Evolutionary conservation across 2,888 invertebrate species (phyloP), one percentile per base, ranked within the genome.

Genomic region (Pantelozetes paolii): DNA sequence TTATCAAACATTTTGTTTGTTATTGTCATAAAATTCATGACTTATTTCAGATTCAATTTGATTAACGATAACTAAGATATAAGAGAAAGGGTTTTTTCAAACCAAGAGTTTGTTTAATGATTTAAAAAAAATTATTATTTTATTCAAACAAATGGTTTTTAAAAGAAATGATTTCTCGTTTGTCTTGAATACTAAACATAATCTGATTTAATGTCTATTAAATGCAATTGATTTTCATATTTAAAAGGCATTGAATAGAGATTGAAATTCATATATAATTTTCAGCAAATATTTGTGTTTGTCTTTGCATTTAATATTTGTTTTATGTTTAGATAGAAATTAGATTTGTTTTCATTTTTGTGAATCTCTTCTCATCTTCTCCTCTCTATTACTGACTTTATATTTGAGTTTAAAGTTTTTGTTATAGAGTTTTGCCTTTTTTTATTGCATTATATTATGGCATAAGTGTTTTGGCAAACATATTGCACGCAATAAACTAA

Each of bases 381-480:
- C 54, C 15, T 20, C 54, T 54, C 50, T 50, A 50, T 50, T 50
- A 50, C 6, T 20, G 11, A 54, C 54, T 54, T 15, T 50, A 50
- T 45, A 20, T 50, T 26, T 54, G 23, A 18, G 54, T 54, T 54
- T 54, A 23, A 54, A 54, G 26, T 54, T 54, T 54, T 54, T 50
- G 26, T 11, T 54, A 54, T 54, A 6, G n/a, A 50, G 45, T 45
- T 50, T 20, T 50, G n/a, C 50, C n/a, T n/a, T n/a, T 50, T 50
- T 50, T 54, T 23, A 54, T 54, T 54, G 26, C 54, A 62, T 62
- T 36, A 36, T 62, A 30, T 62, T 32, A 62, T 62, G n/a, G 32
- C 8, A 36, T 36, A 62, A 62, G 62, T 62, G 36, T 11, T 62
- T 62, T 20, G n/a, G 62, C 36, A 62, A 62, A 62, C 62, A 62